Evolutionary conservation across 2,797 vertebrate genomes (phyloP).

Genomic region (Propithecus deckenii): DNA sequence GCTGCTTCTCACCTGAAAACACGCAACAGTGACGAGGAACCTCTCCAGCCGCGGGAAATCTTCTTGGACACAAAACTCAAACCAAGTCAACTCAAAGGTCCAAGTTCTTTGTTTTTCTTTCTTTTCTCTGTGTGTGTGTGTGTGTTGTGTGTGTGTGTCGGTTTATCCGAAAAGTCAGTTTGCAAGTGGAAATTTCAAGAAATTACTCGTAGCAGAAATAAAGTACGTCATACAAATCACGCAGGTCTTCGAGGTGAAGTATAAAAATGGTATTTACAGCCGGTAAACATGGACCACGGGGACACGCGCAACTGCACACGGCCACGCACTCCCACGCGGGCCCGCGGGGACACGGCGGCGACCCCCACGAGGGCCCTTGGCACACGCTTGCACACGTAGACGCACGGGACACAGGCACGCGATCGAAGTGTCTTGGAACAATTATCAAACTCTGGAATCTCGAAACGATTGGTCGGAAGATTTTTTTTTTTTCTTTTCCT

Average conservation of each 20-base stretch:
- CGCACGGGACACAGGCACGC: constrained; percentile 24
- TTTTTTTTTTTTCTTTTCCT: background rate
- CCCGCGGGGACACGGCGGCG: background rate
- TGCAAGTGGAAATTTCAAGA: constrained; percentile 83
- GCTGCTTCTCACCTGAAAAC: constrained; percentile 69
- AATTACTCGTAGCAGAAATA: constrained; percentile 88
- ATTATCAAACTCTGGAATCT: constrained; percentile 75
- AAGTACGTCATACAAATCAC: constrained; percentile 88
- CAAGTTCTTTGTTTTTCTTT: constrained; percentile 30
- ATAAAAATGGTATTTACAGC: constrained; percentile 91
- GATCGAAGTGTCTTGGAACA: constrained; percentile 66
- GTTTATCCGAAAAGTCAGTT: constrained; percentile 79
- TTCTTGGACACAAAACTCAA: constrained; percentile 68
- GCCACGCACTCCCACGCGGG: constrained; percentile 43
- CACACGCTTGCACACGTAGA: constrained; percentile 26
- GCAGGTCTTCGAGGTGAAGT: constrained; percentile 84
- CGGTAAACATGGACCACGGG: constrained; percentile 86
- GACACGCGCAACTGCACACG: constrained; percentile 66
- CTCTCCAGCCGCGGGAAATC: constrained; percentile 72
- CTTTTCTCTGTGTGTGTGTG: background rate
- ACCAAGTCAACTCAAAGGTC: constrained; percentile 57
- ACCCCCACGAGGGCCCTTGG: background rate
- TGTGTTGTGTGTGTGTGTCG: constrained; percentile 2
- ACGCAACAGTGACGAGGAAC: constrained; percentile 67
- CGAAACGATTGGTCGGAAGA: constrained; percentile 63